Evolutionary conservation across 2,797 vertebrate genomes (phyloP), one percentile per base, ranked within the genome.

Genomic region (Stomatorhinus walkeri): DNA sequence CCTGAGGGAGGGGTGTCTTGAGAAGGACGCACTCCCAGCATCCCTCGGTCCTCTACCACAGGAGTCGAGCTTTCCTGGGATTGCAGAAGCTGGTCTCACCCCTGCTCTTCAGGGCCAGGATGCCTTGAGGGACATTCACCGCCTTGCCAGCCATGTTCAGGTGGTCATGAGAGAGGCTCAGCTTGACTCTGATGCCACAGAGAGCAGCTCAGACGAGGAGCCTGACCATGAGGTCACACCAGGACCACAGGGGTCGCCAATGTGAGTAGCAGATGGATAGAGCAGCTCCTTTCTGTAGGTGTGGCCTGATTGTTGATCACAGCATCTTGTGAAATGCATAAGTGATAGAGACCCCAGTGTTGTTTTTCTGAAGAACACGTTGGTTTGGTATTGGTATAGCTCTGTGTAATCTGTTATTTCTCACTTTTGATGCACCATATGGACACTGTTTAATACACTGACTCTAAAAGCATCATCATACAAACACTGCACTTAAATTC

Each of bases 201-300:
- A 95, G 89, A 97, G 96, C 96, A 98, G 98, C 94, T 98, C 98
- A 89, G 98, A 98, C 85, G 97, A 98, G 4, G 98, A 98, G 87
- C 92, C 91, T 90, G 93, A 92, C 48, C 87, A 90, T 12, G 94
- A 95, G 81, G 94, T 92, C 51, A 91, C 87, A 84, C 40, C 93
- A 92, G 87, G 92, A 91, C 94, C 90, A 92, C 93, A 92, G 91
- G 89, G 92, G 89, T 81, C 91, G 90, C 90, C 94, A 91, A 90
- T 93, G 98, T 99, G 96, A 98, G 98, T 97, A 86, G 49, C 16
- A 6, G 48, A 86, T 16, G 4, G 48, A 52, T 56, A 36, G n/a
- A 85, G 83, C 24, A 51, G 0, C 24, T 12, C 1, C 32, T 2
- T 40, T 40, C 32, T 19, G 10, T 40, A 9, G 72, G 49, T 16